Conservation (phyloP, 1,140 invertebrate genomes). For the Euschistus heros region DNA sequence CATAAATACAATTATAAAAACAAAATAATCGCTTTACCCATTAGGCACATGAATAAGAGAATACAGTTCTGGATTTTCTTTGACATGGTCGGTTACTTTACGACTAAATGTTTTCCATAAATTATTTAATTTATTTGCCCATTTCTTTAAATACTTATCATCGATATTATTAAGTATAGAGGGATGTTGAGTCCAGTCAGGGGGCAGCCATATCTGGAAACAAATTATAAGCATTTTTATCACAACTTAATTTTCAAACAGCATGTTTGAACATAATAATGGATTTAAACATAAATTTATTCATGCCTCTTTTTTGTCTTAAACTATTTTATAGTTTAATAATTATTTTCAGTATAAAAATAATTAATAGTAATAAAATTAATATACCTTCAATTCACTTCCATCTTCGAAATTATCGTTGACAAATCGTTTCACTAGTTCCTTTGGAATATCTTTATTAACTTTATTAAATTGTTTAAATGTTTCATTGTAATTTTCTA, state of each 20-base stretch:
- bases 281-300: background rate
- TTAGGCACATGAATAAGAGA: constrained; percentile 81
- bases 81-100: constrained; percentile 70
- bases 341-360: too few species aligned
- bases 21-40: constrained; percentile 21
- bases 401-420: constrained; percentile 37
- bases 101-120: constrained; percentile 76
- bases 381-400: constrained; percentile 30
- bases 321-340: too few species aligned
- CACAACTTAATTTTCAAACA: background rate
- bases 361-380: background rate
- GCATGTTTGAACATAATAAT: constrained; percentile 53
- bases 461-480: constrained; percentile 18
- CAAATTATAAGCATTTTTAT: too few species aligned
- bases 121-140: constrained; percentile 53
- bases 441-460: constrained; percentile 29
- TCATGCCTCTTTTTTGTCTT: background rate
- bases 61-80: constrained; percentile 55
- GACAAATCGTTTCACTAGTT: constrained; percentile 38
- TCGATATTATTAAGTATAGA: constrained; percentile 50
- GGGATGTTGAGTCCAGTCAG: constrained; percentile 63
- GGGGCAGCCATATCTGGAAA: constrained; percentile 57
- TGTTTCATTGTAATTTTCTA: constrained; percentile 26
- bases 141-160: constrained; percentile 55
- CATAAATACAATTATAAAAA: too few species aligned